A percentile compares a stretch with the other conserved stretches of the same genome.
phyloP scores from a whole-genome alignment of 1,140 invertebrate genomes.

The Lordiphosa mommai region DNA sequence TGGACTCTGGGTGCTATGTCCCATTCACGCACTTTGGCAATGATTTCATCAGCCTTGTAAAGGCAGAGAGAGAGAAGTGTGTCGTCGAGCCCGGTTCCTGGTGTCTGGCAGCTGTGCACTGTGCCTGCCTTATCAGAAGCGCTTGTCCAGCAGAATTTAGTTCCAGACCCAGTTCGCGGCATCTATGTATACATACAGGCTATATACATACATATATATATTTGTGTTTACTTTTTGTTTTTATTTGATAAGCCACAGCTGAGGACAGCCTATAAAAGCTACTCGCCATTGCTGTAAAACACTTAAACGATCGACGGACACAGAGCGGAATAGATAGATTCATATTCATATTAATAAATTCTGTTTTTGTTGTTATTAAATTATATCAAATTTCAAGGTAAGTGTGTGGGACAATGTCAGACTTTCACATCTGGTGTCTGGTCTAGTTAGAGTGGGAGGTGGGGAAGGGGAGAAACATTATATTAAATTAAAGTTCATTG shows the following conservation, averaged over 20 bases:
- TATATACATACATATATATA: slow-evolving; percentile 14
- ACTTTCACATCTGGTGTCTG: not conserved
- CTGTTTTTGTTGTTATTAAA: not conserved
- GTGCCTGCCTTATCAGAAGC: slow-evolving; percentile 22
- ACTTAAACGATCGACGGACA: slow-evolving; percentile 46
- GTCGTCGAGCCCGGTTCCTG: slow-evolving; percentile 3
- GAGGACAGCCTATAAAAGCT: slow-evolving; percentile 52
- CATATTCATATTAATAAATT: slow-evolving; percentile 17
- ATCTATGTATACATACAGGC: not conserved
- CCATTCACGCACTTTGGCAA: slow-evolving; percentile 25
- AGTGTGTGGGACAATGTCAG: slow-evolving; percentile 22
- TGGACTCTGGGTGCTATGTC: not conserved
- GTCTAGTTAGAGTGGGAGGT: no score
- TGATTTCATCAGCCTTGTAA: slow-evolving; percentile 43
- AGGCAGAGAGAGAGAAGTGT: slow-evolving; percentile 8
- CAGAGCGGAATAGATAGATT: slow-evolving; percentile 14
- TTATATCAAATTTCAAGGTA: slow-evolving; percentile 43
- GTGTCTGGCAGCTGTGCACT: slow-evolving; percentile 29
- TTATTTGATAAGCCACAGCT: slow-evolving; percentile 41
- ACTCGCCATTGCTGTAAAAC: slow-evolving; percentile 32
- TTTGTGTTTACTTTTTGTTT: slow-evolving; percentile 27
- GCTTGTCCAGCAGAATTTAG: slow-evolving; percentile 3
- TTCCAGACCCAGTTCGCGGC: slow-evolving; percentile 1
- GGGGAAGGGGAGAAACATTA: no score
- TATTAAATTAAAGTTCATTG: slow-evolving; percentile 25